Evolutionary conservation across 2,113 vertebrate species (phyloP).

Genomic region (Corydoras maculifer): DNA sequence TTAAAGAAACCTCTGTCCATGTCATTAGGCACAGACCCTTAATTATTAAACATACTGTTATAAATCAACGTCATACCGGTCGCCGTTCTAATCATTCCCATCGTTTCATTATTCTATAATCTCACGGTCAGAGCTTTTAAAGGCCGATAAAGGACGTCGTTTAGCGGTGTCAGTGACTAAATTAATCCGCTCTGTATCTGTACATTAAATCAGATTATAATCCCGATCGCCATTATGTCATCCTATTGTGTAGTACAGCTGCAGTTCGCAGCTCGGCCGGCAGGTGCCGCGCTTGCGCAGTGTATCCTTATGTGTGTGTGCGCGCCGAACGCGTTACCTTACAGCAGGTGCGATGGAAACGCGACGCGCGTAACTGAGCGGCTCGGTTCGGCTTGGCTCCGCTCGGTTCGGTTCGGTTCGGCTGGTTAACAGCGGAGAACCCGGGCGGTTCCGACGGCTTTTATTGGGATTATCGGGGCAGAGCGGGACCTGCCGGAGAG

Average conservation of each 20-base stretch:
- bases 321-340: slow-evolving; percentile 20
- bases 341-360: slow-evolving; percentile 32
- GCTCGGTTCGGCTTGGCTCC: neutral
- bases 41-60: no score
- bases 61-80: no score
- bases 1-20: no score
- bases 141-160: neutral
- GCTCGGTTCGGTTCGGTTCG: neutral
- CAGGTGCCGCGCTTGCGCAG: slow-evolving; percentile 18
- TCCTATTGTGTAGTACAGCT: neutral
- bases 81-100: no score
- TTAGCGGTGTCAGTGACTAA: neutral
- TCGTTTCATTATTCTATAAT: no score
- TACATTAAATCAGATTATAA: slow-evolving; percentile 12
- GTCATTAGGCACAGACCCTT: no score
- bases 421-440: neutral
- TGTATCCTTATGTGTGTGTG: neutral
- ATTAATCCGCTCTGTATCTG: neutral
- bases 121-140: neutral
- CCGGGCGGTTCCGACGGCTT: neutral
- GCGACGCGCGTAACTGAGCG: slow-evolving; percentile 23
- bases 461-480: neutral
- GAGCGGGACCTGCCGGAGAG: neutral
- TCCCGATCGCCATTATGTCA: neutral
- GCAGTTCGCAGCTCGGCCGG: neutral